Percentiles rank a stretch among this genome's conserved stretches.
phyloP scores from a whole-genome alignment of 2,888 invertebrate genomes.

The Dione juno region DNA sequence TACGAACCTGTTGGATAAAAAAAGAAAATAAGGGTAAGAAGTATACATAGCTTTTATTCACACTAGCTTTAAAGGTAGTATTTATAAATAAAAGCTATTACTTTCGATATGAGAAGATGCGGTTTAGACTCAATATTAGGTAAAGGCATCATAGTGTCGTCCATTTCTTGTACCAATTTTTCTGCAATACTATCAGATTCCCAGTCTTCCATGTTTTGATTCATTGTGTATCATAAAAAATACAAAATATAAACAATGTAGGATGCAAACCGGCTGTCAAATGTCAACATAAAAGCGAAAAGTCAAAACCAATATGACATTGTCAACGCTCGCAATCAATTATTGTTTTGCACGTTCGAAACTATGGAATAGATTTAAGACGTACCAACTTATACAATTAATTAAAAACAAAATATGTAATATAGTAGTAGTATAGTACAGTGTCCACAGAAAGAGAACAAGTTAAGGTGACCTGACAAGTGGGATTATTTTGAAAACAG shows the following conservation, averaged over 20 bases:
- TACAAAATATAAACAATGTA: slow-evolving; percentile 17
- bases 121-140: slow-evolving; percentile 72
- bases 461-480: too few relatives aligned
- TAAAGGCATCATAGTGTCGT: slow-evolving; percentile 64
- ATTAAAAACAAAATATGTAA: too few relatives aligned
- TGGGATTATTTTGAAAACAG: too few relatives aligned
- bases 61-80: neutral
- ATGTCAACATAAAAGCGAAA: slow-evolving; percentile 18
- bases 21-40: neutral
- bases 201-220: slow-evolving; percentile 43
- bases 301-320: neutral
- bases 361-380: too few relatives aligned
- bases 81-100: slow-evolving; percentile 48
- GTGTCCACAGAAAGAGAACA: too few relatives aligned
- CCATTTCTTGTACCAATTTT: slow-evolving; percentile 62
- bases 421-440: too few relatives aligned
- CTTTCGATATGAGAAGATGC: slow-evolving; percentile 76
- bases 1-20: slow-evolving; percentile 65
- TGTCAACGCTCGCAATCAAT: neutral
- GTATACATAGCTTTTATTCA: neutral
- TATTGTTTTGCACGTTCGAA: too few relatives aligned
- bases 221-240: slow-evolving; percentile 5
- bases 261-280: slow-evolving; percentile 24
- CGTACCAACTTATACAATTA: too few relatives aligned
- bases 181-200: slow-evolving; percentile 60